Conservation (phyloP, 2,113 vertebrate species). For the Corythaeola cristata region DNA sequence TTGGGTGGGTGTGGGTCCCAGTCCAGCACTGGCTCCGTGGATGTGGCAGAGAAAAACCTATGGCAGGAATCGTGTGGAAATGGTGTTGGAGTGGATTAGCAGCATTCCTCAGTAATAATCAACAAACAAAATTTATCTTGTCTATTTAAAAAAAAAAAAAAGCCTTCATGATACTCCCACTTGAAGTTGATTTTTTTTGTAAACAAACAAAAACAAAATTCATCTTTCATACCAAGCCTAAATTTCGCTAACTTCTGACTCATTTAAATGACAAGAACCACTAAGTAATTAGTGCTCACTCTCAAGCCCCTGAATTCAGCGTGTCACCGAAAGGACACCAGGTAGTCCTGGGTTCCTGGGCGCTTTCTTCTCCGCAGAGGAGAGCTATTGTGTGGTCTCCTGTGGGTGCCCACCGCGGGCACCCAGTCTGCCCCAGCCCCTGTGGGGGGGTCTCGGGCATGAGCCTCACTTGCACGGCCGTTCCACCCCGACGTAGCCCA, state of each 20-base stretch:
- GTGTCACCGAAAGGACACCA: fast-evolving
- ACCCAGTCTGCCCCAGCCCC: background rate
- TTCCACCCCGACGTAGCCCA: fast-evolving
- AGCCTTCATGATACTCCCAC: background rate
- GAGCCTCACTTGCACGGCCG: background rate
- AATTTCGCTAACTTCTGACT: background rate
- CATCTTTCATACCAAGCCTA: background rate
- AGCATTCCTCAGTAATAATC: background rate
- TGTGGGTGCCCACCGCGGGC: fast-evolving
- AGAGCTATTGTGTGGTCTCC: fast-evolving
- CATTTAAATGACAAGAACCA: background rate
- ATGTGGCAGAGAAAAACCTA: background rate
- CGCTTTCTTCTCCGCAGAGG: too few species aligned
- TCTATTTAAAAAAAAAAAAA: background rate
- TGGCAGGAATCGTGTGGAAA: fast-evolving
- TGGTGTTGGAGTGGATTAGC: background rate
- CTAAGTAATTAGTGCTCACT: background rate
- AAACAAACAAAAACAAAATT: background rate
- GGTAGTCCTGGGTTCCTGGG: fast-evolving
- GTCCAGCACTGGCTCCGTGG: background rate
- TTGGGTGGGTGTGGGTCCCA: fast-evolving
- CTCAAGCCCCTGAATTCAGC: background rate
- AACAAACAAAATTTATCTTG: background rate
- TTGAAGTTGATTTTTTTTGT: background rate
- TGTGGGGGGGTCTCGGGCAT: fast-evolving